Conservation (phyloP, 2,888 invertebrate species). For the Cerastis rubricosa region DNA sequence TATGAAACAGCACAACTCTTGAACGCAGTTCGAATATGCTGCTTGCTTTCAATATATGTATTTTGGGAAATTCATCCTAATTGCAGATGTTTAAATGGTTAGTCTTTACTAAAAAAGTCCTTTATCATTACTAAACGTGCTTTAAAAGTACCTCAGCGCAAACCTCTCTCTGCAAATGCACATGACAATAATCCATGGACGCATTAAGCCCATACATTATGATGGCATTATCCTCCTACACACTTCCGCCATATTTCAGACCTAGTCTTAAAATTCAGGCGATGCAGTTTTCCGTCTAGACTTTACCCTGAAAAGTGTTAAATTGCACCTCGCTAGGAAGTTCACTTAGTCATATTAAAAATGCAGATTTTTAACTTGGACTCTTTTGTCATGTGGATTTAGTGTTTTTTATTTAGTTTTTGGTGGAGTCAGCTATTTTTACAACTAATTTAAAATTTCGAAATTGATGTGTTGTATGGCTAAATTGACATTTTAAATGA, state of each 20-base stretch:
- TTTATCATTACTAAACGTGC: background rate
- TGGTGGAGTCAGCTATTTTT: background rate
- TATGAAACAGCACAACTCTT: background rate
- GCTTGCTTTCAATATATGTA: background rate
- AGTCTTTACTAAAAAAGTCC: background rate
- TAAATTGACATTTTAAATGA: background rate
- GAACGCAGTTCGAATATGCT: background rate
- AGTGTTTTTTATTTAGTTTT: background rate
- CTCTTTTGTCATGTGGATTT: constrained; percentile 27
- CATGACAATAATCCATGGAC: constrained; percentile 54
- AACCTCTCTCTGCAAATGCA: constrained; percentile 27
- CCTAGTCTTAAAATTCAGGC: constrained; percentile 73
- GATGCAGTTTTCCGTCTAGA: constrained; percentile 73
- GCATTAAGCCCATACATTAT: constrained; percentile 62
- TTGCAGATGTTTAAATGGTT: background rate
- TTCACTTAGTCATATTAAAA: constrained; percentile 72
- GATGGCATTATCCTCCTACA: constrained; percentile 63
- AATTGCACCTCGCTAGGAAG: constrained; percentile 65
- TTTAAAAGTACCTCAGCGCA: background rate
- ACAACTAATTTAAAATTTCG: background rate
- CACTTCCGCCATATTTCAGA: constrained; percentile 68
- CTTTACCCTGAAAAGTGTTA: constrained; percentile 67
- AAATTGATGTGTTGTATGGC: background rate
- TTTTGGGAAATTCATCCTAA: background rate
- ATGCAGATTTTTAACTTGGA: constrained; percentile 67